Evolutionary conservation across 2,797 vertebrate genomes (phyloP).

Genomic region (Melanotaenia pygmaea): DNA sequence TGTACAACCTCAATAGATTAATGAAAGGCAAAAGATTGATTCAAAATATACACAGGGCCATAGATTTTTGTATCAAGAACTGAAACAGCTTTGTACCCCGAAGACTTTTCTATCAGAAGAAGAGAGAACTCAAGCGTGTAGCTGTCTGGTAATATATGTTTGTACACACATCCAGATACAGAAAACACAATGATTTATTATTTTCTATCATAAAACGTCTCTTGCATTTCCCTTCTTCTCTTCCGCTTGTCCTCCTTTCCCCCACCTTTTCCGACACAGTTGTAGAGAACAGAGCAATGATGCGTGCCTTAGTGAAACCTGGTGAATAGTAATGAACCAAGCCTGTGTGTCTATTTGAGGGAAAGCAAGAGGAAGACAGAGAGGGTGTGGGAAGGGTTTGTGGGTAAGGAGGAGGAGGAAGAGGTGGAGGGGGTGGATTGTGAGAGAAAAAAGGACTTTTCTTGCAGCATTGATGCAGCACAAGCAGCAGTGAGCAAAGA

Average conservation of each 20-base stretch:
- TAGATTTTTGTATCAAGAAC: slow-evolving; percentile 45
- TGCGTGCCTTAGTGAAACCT: slow-evolving; percentile 82
- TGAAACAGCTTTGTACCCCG: slow-evolving; percentile 48
- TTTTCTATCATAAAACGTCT: slow-evolving; percentile 65
- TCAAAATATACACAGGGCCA: slow-evolving; percentile 54
- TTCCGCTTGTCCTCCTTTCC: slow-evolving; percentile 23
- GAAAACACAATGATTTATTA: slow-evolving; percentile 71
- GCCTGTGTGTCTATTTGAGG: slow-evolving; percentile 83
- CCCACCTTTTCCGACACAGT: slow-evolving; percentile 61
- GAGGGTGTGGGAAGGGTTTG: slow-evolving; percentile 49
- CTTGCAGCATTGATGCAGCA: slow-evolving; percentile 78
- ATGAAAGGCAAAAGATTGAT: slow-evolving; percentile 61
- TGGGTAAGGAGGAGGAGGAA: slow-evolving; percentile 35
- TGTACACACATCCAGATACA: slow-evolving; percentile 63
- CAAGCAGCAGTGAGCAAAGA: slow-evolving; percentile 64
- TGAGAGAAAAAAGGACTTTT: slow-evolving; percentile 67
- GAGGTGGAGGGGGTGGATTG: slow-evolving; percentile 41
- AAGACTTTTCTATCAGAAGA: slow-evolving; percentile 48
- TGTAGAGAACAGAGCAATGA: slow-evolving; percentile 73
- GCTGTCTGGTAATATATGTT: slow-evolving; percentile 60
- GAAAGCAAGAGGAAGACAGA: slow-evolving; percentile 69
- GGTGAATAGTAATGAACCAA: slow-evolving; percentile 87
- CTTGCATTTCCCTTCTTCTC: slow-evolving; percentile 43
- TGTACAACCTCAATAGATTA: slow-evolving; percentile 52
- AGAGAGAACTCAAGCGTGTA: slow-evolving; percentile 58